Percentiles rank a stretch among this genome's conserved stretches.
Conservation (phyloP, 2,888 invertebrate genomes). For the Phalera bucephala region DNA sequence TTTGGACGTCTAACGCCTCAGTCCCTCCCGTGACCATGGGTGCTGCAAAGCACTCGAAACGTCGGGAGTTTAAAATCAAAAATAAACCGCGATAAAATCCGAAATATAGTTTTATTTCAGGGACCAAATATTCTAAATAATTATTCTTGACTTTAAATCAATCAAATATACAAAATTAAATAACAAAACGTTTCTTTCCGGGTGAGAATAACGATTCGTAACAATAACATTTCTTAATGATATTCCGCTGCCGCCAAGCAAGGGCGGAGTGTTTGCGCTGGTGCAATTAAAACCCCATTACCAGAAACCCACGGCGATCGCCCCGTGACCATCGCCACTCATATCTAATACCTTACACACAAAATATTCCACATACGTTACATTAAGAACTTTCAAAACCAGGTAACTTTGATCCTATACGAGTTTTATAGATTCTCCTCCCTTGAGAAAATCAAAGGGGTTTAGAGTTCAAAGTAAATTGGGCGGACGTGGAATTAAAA, state of each 20-base stretch:
- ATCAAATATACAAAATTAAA: too few relatives aligned
- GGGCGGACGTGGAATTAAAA: conserved; percentile 62
- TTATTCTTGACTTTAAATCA: too few relatives aligned
- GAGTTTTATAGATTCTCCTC: neutral
- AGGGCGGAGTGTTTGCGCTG: conserved; percentile 62
- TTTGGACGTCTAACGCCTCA: too few relatives aligned
- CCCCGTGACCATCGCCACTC: conserved; percentile 70
- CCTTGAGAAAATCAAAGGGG: conserved; percentile 8
- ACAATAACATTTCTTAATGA: conserved; percentile 17
- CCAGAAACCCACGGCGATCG: conserved; percentile 49
- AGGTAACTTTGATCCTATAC: conserved; percentile 16
- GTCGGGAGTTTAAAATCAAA: too few relatives aligned
- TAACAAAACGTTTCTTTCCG: neutral
- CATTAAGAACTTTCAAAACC: conserved; percentile 34
- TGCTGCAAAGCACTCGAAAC: too few relatives aligned
- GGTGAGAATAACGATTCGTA: neutral
- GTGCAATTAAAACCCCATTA: conserved; percentile 70
- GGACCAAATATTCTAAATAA: too few relatives aligned
- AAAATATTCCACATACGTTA: conserved; percentile 49
- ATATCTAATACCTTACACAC: conserved; percentile 58
- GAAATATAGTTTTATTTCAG: too few relatives aligned
- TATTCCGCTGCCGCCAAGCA: conserved; percentile 9
- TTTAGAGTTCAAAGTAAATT: conserved; percentile 29
- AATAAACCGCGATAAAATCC: too few relatives aligned
- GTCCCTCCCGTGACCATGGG: too few relatives aligned